Base-by-base conservation (phyloP, 2,888 invertebrate genomes). In the Caenorhabditis sp. region DNA sequence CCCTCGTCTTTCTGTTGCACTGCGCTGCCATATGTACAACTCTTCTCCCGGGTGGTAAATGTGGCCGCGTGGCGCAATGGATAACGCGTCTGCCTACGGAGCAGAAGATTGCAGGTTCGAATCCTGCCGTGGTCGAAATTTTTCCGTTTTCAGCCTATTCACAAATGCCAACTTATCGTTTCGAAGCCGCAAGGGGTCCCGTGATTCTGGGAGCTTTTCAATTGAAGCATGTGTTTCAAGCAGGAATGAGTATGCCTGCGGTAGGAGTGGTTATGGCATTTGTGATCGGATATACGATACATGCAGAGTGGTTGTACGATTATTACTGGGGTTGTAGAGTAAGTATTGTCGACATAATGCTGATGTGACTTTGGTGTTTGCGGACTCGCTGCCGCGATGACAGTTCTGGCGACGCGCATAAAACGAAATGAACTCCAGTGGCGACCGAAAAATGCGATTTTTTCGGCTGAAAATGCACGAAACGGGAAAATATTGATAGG, bases 51-150 rank as follows among this genome's bases (percentile, higher is more conserved):
- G 4, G 26, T 10, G 10, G 8, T 7, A 51, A 38, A 38, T 56
- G 44, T 85, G 87, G 84, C 85, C 84, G 86, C 83, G 88, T 88
- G 87, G 88, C 88, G 87, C 86, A 88, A 87, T 88, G 88, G 88
- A 88, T 87, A 88, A 89, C 86, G 91, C 92, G 92, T 92, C 92
- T 89, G 91, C 88, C 91, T 92, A 91, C 92, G 91, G 90, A 92
- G 89, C 91, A 90, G 92, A 92, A 92, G 91, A 92, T 91, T 92
- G 90, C 85, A 92, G 91, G 91, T 92, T 92, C 92, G 92, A 92
- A 89, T 90, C 92, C 92, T 91, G 91, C 87, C 88, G 84, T 83
- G 86, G 86, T 87, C 87, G 86, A 82, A 81, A 84, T 28, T 12
- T 59, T 56, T 82, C 68, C n/a, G n/a, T 77, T 69, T 51, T 24